These are phyloP conservation scores for Sipha maydis DNA, from an alignment of 2,888 invertebrate species.

Conservation along the genomic window DNA sequence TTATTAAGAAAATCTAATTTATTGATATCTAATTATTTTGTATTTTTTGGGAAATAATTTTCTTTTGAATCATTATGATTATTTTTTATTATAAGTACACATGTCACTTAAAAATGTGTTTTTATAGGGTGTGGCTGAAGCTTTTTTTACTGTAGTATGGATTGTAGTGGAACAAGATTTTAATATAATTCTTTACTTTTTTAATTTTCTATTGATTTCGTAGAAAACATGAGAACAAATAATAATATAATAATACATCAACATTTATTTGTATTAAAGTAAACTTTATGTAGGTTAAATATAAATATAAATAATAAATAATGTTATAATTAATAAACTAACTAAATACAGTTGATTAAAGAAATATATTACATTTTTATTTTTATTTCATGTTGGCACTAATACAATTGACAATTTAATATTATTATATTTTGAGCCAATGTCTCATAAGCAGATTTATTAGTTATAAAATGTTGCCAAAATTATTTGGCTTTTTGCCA, in stretches of 20 bases:
- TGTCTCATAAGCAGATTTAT: constrained; percentile 21
- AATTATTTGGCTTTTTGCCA: constrained; percentile 26
- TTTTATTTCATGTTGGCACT: constrained; percentile 30
- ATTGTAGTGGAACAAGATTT: background rate
- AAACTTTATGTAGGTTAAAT: background rate
- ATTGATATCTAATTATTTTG: background rate
- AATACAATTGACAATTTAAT: constrained; percentile 33
- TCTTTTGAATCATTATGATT: constrained; percentile 6
- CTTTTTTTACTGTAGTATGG: background rate
- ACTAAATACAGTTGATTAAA: constrained; percentile 4
- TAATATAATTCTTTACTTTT: background rate
- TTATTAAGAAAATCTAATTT: background rate
- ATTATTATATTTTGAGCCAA: constrained; percentile 32
- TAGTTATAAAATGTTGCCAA: constrained; percentile 45
- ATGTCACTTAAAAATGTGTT: background rate
- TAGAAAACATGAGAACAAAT: background rate
- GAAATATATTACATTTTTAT: constrained; percentile 7
- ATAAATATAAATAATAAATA: background rate
- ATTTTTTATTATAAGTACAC: background rate
- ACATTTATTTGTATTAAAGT: background rate
- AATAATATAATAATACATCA: background rate
- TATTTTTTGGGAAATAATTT: constrained; percentile 1
- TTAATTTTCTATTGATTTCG: background rate
- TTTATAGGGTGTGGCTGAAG: background rate
- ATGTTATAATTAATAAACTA: background rate